These are phyloP conservation scores for Rhinichthys osculus DNA, from an alignment of 2,797 vertebrate species.

Conservation along the genomic window DNA sequence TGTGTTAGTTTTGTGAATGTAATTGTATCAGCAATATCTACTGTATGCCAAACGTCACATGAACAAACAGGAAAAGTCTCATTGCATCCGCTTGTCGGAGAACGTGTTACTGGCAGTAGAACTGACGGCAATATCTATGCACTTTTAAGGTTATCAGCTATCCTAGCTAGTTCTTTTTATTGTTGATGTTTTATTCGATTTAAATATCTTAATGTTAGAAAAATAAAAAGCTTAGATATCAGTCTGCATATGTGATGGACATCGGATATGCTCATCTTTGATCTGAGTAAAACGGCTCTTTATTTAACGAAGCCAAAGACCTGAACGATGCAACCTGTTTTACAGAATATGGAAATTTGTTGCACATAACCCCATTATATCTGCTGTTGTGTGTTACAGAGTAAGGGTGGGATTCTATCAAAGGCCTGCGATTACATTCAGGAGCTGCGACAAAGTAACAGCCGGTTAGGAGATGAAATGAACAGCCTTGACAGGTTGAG, in stretches of 20 bases:
- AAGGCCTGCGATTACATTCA: constrained; percentile 97
- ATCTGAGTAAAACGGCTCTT: not conserved
- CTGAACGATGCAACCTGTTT: not conserved
- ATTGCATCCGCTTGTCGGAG: not conserved
- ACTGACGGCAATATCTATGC: not conserved
- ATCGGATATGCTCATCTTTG: not conserved
- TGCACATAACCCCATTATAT: not conserved
- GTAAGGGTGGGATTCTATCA: constrained; percentile 94
- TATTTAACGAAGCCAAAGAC: not conserved
- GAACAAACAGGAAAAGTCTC: not conserved
- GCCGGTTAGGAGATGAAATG: constrained; percentile 87
- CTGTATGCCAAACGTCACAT: not conserved
- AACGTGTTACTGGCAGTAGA: not conserved
- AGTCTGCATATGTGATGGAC: not conserved
- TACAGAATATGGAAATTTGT: not conserved
- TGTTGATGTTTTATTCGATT: not conserved
- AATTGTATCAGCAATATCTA: not conserved
- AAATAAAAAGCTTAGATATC: not conserved
- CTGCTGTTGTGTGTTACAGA: constrained; percentile 71
- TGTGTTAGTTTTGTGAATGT: constrained; percentile 22
- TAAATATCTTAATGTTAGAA: not conserved
- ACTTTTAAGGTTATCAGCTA: not conserved
- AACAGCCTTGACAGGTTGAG: constrained; percentile 86
- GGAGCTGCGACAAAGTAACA: constrained; percentile 91
- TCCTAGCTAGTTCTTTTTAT: not conserved